These are phyloP conservation scores for Drosophila mayri DNA, from an alignment of 1,140 invertebrate genomes.

Conservation along the genomic window DNA sequence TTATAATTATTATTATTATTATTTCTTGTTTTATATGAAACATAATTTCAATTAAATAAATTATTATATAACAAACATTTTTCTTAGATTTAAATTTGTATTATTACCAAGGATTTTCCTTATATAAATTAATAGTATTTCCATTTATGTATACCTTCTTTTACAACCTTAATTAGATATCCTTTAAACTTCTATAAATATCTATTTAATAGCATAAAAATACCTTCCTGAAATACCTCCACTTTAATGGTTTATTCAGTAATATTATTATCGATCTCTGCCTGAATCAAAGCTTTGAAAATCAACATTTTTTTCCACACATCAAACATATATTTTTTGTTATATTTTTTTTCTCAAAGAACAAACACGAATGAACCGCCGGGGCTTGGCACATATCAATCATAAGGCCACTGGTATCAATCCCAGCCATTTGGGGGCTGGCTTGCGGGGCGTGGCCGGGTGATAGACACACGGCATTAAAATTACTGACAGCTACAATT, in stretches of 20 bases:
- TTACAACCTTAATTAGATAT: background rate
- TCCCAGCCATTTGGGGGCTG: slow-evolving; percentile 7
- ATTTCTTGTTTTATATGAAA: no score
- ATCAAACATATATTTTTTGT: background rate
- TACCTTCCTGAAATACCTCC: background rate
- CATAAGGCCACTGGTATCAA: slow-evolving; percentile 48
- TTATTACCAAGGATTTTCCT: background rate
- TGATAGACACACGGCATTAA: slow-evolving; percentile 76
- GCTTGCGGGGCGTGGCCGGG: slow-evolving; percentile 19
- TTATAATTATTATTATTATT: no score
- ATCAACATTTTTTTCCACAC: background rate
- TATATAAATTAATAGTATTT: background rate
- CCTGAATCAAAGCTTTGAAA: slow-evolving; percentile 1
- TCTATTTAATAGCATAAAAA: background rate
- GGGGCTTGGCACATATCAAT: slow-evolving; percentile 36
- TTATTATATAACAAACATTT: no score
- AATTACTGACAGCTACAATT: slow-evolving; percentile 79
- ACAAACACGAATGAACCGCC: slow-evolving; percentile 12
- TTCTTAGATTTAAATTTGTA: no score
- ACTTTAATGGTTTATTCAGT: background rate
- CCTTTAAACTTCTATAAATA: background rate
- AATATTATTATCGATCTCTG: background rate
- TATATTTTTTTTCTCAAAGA: background rate
- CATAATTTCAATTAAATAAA: no score
- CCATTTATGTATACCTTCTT: no score